phyloP scores from a whole-genome alignment of 2,113 vertebrate genomes.

The Psephotus haematonotus region DNA sequence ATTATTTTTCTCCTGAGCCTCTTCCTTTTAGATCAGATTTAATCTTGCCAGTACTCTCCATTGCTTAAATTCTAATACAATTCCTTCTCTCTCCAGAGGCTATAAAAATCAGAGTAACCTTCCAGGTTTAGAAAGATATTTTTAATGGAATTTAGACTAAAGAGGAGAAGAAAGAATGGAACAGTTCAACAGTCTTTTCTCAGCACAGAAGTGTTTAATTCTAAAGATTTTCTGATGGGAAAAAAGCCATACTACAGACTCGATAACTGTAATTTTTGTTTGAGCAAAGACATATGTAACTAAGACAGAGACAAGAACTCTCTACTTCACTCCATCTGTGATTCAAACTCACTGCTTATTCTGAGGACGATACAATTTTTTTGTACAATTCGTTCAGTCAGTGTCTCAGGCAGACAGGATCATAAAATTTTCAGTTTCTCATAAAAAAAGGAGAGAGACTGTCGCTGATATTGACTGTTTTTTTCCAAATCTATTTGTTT shows the following conservation, averaged over 20 bases:
- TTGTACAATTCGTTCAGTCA: not conserved
- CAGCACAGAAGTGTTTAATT: not conserved
- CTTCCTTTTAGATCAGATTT: not conserved
- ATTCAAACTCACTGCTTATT: not conserved
- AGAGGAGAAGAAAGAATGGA: not conserved
- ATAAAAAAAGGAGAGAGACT: not conserved
- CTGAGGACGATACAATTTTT: not conserved
- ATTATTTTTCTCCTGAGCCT: not conserved
- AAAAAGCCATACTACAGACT: not conserved
- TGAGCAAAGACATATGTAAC: conserved; percentile 45
- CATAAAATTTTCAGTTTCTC: not conserved
- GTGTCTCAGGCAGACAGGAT: not conserved
- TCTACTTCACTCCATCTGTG: conserved; percentile 45
- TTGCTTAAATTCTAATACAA: not conserved
- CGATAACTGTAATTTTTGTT: conserved; percentile 7
- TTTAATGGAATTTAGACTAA: not conserved
- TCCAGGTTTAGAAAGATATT: not conserved
- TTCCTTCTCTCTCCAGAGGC: not conserved
- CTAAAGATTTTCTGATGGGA: not conserved
- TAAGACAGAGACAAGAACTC: conserved; percentile 33
- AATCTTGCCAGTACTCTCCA: not conserved
- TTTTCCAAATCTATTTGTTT: not conserved
- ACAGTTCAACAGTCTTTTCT: not conserved
- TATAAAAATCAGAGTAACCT: not conserved
- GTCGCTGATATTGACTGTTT: not conserved